Percentiles rank a stretch among this genome's conserved stretches.
These are phyloP conservation scores for Hemichromis elongatus DNA, from an alignment of 2,113 vertebrate genomes.

Conservation along the genomic window DNA sequence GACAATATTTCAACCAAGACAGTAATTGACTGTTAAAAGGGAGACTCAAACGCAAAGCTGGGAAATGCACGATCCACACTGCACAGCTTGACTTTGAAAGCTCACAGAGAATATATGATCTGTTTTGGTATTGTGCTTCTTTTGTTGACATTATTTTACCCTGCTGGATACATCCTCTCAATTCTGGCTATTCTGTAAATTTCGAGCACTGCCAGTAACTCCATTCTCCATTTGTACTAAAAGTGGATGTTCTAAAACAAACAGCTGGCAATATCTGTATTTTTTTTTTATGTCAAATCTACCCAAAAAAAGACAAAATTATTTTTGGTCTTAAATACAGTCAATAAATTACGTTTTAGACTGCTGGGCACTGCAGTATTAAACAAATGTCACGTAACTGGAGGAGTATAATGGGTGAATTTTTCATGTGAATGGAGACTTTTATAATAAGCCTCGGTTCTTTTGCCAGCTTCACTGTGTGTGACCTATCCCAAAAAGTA, in stretches of 20 bases:
- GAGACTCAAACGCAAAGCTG: neutral
- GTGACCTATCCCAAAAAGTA: neutral
- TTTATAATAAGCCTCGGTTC: neutral
- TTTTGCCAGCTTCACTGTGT: neutral
- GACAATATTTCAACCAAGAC: neutral
- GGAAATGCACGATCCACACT: neutral
- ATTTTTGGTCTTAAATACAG: neutral
- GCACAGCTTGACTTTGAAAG: neutral
- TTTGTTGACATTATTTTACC: neutral
- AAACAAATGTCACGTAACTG: neutral
- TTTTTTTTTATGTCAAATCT: neutral
- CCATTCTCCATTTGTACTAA: neutral
- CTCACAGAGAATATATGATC: neutral
- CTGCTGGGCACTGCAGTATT: neutral
- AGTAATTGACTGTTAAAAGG: neutral
- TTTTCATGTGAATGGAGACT: neutral
- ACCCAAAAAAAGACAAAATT: neutral
- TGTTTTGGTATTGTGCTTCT: neutral
- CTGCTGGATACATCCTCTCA: neutral
- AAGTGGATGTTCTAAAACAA: neutral
- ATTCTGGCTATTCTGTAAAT: neutral
- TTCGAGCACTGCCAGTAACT: neutral
- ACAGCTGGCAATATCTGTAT: neutral
- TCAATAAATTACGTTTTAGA: neutral
- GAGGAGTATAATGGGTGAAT: neutral